Base-by-base conservation (phyloP, 64 coral and sea anemone species). In the Porites australiensis region DNA sequence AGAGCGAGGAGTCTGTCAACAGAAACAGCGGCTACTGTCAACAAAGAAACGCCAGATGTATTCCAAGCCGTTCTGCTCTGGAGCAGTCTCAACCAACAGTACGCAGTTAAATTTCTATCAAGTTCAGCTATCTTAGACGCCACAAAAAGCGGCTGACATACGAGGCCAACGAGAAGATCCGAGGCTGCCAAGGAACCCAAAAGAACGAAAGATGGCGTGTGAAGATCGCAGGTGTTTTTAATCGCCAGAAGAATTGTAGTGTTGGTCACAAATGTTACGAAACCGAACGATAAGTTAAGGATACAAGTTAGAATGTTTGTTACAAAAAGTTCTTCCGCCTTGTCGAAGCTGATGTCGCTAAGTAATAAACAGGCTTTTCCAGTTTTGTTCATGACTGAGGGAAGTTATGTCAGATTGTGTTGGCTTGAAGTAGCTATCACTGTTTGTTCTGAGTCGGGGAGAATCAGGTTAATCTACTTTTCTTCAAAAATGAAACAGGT, bases 1-100 rank as follows among this genome's bases (percentile, higher is more conserved):
- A 91, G 73, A 50, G 89, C 89, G 4, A 91, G 68, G 8, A 84
- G 67, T 5, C 79, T 79, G 43, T 91, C 89, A 55, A 91, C 63
- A 46, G 78, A 74, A 3, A 91, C 74, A 6, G 66, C 79, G 0
- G 79, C 82, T 57, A 91, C 58, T 74, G 79, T 91, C 22, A 71
- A 47, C 18, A 84, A 48, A 50, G 89, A 91, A 1, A 82, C 79
- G 44, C 83, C 83, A 14, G 89, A 83, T 72, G 82, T 91, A 52
- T 37, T 83, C 53, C 89, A 83, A 12, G 66, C 78, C 14, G 74
- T 46, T 45, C 83, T 79, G 11, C 66, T 83, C 65, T 79, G 83
- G 11, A 82, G 45, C 23, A 91, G 44, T 77, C 89, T 83, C 3
- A 82, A 74, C 27, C 27, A 37, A 37, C 27, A 37, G 27, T 37